phyloP scores from a whole-genome alignment of 2,113 vertebrate species.

The Tauraco erythrolophus region DNA sequence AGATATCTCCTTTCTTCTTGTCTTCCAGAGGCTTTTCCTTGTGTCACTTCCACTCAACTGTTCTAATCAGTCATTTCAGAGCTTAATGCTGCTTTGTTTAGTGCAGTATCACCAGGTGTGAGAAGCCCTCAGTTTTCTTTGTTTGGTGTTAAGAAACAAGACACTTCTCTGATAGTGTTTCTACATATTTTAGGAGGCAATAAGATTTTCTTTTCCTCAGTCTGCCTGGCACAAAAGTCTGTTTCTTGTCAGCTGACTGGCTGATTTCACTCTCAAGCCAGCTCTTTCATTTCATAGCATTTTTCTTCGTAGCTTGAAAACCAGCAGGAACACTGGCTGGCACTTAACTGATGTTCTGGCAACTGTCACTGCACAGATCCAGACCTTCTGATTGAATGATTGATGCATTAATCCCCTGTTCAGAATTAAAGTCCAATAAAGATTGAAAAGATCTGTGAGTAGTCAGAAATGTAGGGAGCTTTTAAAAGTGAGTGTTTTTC shows the following conservation, averaged over 20 bases:
- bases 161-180: not conserved
- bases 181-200: not conserved
- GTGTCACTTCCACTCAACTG: not conserved
- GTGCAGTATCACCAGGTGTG: not conserved
- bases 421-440: not conserved
- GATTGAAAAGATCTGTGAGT: not conserved
- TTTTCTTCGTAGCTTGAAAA: not conserved
- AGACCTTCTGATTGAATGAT: not conserved
- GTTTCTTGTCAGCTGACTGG: not conserved
- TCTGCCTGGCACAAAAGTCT: not conserved
- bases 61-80: not conserved
- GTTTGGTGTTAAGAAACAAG: not conserved
- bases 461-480: not conserved
- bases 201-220: not conserved
- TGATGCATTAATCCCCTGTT: not conserved
- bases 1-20: not conserved
- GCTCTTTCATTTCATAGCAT: not conserved
- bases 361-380: not conserved
- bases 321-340: not conserved
- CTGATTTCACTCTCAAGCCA: not conserved
- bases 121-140: not conserved
- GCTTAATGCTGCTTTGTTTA: not conserved
- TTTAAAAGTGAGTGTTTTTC: not conserved
- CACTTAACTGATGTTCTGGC: not conserved
- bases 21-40: not conserved